These are phyloP conservation scores for Drosophila arizonae DNA, from an alignment of 1,140 invertebrate species.

Conservation along the genomic window DNA sequence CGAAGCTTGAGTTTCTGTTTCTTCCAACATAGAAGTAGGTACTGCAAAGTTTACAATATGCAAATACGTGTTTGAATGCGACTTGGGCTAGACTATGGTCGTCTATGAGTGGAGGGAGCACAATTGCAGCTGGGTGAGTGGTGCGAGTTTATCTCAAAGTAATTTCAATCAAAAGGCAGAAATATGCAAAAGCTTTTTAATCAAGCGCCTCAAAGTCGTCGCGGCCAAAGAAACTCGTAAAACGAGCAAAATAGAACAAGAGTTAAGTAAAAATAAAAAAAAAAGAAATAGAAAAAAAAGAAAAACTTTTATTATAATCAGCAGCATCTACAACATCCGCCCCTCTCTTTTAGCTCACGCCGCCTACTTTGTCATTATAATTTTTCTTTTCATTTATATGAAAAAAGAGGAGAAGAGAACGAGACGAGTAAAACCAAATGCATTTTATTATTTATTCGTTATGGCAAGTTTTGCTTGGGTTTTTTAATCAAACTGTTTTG, in stretches of 20 bases:
- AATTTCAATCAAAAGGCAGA: constrained; percentile 39
- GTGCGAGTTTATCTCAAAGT: constrained; percentile 27
- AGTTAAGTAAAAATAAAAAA: constrained; percentile 48
- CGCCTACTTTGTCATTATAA: constrained; percentile 77
- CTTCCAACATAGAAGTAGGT: constrained; percentile 13
- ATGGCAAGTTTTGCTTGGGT: constrained; percentile 55
- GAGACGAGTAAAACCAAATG: constrained; percentile 58
- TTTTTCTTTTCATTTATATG: constrained; percentile 66
- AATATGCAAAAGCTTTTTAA: constrained; percentile 72
- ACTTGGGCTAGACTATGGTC: constrained; percentile 35
- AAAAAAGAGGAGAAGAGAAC: constrained; percentile 33
- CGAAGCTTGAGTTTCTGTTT: constrained; percentile 8
- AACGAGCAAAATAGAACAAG: constrained; percentile 37
- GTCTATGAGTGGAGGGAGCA: not conserved
- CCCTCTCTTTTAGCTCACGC: constrained; percentile 26
- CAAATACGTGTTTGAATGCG: constrained; percentile 44
- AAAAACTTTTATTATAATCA: constrained; percentile 76
- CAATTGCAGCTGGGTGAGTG: no score
- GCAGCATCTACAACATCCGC: constrained; percentile 29
- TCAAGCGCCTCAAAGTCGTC: constrained; percentile 67
- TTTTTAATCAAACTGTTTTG: constrained; percentile 64
- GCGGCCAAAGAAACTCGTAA: constrained; percentile 42
- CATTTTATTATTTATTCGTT: constrained; percentile 76
- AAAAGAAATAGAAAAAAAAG: constrained; percentile 43
- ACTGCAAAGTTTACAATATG: constrained; percentile 32